Evolutionary conservation across 2,113 vertebrate species (phyloP).

Genomic region (Pygoscelis adeliae): DNA sequence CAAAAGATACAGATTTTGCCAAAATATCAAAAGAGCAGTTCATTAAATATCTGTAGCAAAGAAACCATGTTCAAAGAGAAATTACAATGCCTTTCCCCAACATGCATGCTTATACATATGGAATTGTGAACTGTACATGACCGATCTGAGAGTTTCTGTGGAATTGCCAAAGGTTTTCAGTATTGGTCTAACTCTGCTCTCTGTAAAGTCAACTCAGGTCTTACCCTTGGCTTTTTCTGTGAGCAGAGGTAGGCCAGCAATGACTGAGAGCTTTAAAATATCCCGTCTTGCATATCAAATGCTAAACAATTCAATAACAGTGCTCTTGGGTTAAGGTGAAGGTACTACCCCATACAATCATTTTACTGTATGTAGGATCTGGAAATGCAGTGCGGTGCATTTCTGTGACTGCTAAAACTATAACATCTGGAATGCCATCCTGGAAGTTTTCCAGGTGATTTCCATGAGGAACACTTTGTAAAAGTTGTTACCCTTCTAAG

Average conservation of each 20-base stretch:
- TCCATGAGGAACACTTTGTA: conserved; percentile 83
- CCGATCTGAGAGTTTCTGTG: accelerated
- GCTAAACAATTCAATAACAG: neutral
- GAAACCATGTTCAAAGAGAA: neutral
- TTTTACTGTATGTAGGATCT: conserved; percentile 41
- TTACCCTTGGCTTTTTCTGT: neutral
- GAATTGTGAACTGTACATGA: neutral
- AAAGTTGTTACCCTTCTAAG: conserved; percentile 81
- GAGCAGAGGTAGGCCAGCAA: neutral
- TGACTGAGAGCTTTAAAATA: neutral
- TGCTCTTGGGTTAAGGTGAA: conserved; percentile 15
- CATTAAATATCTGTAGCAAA: neutral
- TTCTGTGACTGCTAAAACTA: conserved; percentile 79
- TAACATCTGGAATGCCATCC: conserved; percentile 84
- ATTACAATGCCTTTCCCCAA: neutral
- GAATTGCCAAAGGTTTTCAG: neutral
- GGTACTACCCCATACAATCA: conserved; percentile 21
- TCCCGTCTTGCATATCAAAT: conserved; percentile 18
- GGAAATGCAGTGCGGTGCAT: conserved; percentile 26
- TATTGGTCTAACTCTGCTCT: neutral
- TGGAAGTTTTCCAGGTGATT: conserved; percentile 80
- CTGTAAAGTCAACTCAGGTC: conserved; percentile 1
- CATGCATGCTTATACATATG: neutral
- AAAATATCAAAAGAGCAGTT: neutral
- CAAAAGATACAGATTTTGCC: neutral